Evolutionary conservation across 2,797 vertebrate species (phyloP).

Genomic region (Sciurus vulgaris): DNA sequence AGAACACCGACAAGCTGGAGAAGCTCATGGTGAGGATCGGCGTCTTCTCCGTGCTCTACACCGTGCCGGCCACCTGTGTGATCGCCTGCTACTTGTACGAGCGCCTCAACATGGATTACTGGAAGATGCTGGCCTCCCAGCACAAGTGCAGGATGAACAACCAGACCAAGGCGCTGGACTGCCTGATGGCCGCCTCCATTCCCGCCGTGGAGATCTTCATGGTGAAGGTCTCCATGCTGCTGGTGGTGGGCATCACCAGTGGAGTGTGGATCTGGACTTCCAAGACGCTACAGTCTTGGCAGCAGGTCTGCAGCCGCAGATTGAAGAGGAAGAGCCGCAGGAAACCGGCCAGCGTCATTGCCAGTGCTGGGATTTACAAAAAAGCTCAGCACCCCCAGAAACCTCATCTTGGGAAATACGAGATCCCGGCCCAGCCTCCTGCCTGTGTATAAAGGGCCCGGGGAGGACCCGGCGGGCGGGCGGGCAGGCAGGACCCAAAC

Average conservation of each 20-base stretch:
- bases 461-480: not conserved
- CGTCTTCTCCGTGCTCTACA: slow-evolving; percentile 97
- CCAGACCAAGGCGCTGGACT: slow-evolving; percentile 91
- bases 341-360: slow-evolving; percentile 95
- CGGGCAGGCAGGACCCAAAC: not conserved
- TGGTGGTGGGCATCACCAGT: slow-evolving; percentile 98
- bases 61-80: slow-evolving; percentile 97
- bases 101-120: slow-evolving; percentile 97
- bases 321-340: slow-evolving; percentile 93
- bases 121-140: slow-evolving; percentile 92
- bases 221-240: slow-evolving; percentile 98
- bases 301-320: slow-evolving; percentile 95
- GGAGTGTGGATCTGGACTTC: slow-evolving; percentile 99
- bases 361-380: slow-evolving; percentile 93
- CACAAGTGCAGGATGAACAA: slow-evolving; percentile 90
- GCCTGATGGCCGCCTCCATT: slow-evolving; percentile 94
- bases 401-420: slow-evolving; percentile 93
- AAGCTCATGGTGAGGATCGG: slow-evolving; percentile 98
- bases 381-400: slow-evolving; percentile 95
- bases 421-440: slow-evolving; percentile 92
- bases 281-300: slow-evolving; percentile 98
- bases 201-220: slow-evolving; percentile 98
- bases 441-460: slow-evolving; percentile 93
- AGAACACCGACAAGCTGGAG: slow-evolving; percentile 98
- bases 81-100: slow-evolving; percentile 99